Evolutionary conservation across 2,888 invertebrate genomes (phyloP), one percentile per base, ranked within the genome.

Genomic region (Spialia ferax): DNA sequence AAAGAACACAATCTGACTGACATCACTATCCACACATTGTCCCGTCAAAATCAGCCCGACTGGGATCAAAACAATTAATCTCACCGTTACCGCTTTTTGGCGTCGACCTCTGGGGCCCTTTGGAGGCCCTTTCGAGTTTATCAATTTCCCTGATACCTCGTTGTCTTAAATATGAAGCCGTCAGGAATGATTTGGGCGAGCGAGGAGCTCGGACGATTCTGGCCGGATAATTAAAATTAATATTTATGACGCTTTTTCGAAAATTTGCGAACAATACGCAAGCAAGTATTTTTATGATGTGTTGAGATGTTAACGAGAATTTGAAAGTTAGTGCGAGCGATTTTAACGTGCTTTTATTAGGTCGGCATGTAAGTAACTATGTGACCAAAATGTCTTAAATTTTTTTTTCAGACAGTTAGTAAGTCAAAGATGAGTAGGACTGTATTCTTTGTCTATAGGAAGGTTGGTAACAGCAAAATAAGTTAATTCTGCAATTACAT

Each of bases 61-160:
- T 75, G 80, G 83, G 85, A 90, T 88, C 86, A 84, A 87, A 91
- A 91, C 87, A 91, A 91, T 91, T 91, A 88, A 91, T 91, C 89
- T 89, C 80, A 77, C 77, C 77, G 80, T 87, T 88, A 85, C 85
- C 82, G 83, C 77, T 84, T 84, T 81, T 66, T 77, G 84, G 80
- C 66, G 80, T 79, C 78, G 77, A 84, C 85, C 85, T 84, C 86
- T 85, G 79, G 77, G 79, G 77, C 74, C 74, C 77, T 71, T 75
- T 80, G 78, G n/a, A n/a, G n/a, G n/a, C n/a, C n/a, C n/a, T n/a
- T n/a, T 73, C 80, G 81, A 82, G 87, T 87, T 90, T 89, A 91
- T 91, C 86, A 91, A 91, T 92, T 91, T 88, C 83, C 73, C 78
- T 77, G 79, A 80, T 83, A 82, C 73, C 73, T 78, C 57, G 73